Evolutionary conservation across 1,140 invertebrate genomes (phyloP), one percentile per base, ranked within the genome.

Genomic region (Bradysia coprophila): DNA sequence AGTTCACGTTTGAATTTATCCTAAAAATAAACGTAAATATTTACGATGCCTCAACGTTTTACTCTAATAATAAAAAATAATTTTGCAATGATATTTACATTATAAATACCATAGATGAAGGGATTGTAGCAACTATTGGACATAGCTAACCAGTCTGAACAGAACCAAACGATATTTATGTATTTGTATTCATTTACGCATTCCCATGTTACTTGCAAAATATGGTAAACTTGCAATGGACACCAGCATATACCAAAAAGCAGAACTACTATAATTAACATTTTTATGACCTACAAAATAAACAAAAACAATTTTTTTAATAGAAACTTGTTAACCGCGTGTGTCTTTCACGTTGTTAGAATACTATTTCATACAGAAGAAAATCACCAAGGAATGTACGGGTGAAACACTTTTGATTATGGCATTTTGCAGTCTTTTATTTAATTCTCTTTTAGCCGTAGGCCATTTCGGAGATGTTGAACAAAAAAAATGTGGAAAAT

Each of bases 61-160:
- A n/a, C 41, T 28, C 6, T 31, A n/a, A 42, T 16, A 39, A 16
- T 24, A 21, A 18, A 46, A 24, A 45, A 15, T 45, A 21, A 9
- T 15, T 20, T 31, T 38, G 9, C 22, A 18, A 23, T 18, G 13
- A 44, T 54, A 75, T 79, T 80, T 61, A 85, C 82, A 55, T 86
- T 87, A 49, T 83, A 83, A 46, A 87, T 79, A 11, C 80, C 81
- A 52, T 87, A 87, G 46, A 87, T 85, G 51, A 88, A 85, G 0
- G 82, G 82, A 61, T 88, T 88, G 54, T 80, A 83, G 51, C 81
- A 86, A 37, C 80, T 84, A 55, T 87, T 87, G 47, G 77, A 81
- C 81, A 87, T 87, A 1, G 84, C 83, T 45, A 88, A 57, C 81
- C 81, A 87, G 57, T 89, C 81, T 51, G 73, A 81, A 54, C 74